A percentile compares a stretch with the other conserved stretches of the same genome.
phyloP scores from a whole-genome alignment of 1,140 invertebrate species.

The Euborellia annulipes region DNA sequence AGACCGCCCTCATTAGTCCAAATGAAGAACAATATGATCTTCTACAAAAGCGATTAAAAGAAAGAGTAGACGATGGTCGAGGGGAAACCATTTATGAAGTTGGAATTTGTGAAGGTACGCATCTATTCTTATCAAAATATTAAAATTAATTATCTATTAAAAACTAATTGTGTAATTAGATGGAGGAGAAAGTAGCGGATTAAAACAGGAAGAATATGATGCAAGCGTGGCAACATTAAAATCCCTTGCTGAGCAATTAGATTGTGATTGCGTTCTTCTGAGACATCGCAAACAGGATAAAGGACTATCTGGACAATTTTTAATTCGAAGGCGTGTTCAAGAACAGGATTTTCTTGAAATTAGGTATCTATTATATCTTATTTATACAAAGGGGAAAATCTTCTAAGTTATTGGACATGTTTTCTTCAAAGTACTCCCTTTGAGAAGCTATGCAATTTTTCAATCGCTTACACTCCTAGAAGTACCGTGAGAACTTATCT shows the following conservation, averaged over 20 bases:
- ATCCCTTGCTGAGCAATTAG: constrained; percentile 64
- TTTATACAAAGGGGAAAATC: no score
- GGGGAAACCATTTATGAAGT: constrained; percentile 93
- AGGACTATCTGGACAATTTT: constrained; percentile 60
- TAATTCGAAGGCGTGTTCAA: constrained; percentile 64
- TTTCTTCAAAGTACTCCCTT: no score
- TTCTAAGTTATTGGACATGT: no score
- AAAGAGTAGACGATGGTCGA: constrained; percentile 70
- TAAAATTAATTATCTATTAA: no score
- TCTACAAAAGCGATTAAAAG: constrained; percentile 56
- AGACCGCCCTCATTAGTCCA: constrained; percentile 72
- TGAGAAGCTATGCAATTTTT: no score
- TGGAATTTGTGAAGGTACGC: constrained; percentile 71
- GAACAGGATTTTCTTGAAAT: constrained; percentile 90
- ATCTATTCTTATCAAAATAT: no score
- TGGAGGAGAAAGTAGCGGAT: constrained; percentile 55
- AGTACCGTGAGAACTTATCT: no score
- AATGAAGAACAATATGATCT: constrained; percentile 71
- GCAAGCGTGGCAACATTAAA: constrained; percentile 79
- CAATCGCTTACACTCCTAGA: no score
- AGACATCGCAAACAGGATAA: constrained; percentile 46
- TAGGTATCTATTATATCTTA: constrained; percentile 40
- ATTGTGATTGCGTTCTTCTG: constrained; percentile 75
- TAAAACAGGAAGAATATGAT: constrained; percentile 72
- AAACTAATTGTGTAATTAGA: no score